A percentile compares a stretch with the other conserved stretches of the same genome.
Evolutionary conservation across 2,888 invertebrate genomes (phyloP).

Genomic region (Steinernema scapterisci): DNA sequence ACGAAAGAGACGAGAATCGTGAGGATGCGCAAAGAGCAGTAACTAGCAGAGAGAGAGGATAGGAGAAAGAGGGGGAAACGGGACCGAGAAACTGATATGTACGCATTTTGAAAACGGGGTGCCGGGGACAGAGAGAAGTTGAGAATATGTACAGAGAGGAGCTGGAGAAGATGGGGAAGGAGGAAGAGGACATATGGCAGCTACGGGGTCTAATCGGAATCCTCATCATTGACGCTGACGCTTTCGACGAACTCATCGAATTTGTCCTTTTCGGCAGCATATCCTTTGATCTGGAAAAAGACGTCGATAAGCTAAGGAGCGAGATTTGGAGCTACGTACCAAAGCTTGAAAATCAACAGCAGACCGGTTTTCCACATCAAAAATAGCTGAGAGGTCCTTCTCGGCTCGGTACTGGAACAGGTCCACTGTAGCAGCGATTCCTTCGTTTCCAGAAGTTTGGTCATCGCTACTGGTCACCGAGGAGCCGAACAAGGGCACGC

Average conservation of each 20-base stretch:
- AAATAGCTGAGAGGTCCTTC: slow-evolving; percentile 3
- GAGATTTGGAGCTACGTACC: background rate
- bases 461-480: background rate
- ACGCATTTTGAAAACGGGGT: background rate
- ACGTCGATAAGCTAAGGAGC: background rate
- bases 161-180: too few relatives aligned
- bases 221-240: slow-evolving; percentile 15
- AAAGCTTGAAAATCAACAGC: slow-evolving; percentile 20
- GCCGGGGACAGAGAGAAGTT: background rate
- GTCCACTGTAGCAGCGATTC: background rate
- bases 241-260: slow-evolving; percentile 23
- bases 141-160: slow-evolving; percentile 21
- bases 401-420: slow-evolving; percentile 23
- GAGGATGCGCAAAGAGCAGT: slow-evolving; percentile 17
- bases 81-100: background rate
- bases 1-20: slow-evolving; percentile 31
- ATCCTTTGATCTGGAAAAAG: slow-evolving; percentile 23
- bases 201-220: slow-evolving; percentile 30
- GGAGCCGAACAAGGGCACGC: slow-evolving; percentile 9
- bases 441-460: background rate
- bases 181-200: slow-evolving; percentile 1
- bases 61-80: background rate
- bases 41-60: background rate
- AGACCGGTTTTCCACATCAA: slow-evolving; percentile 15
- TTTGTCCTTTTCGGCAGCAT: slow-evolving; percentile 30